Evolutionary conservation across 2,888 invertebrate species (phyloP).

Genomic region (Ornithoptera alexandrae): DNA sequence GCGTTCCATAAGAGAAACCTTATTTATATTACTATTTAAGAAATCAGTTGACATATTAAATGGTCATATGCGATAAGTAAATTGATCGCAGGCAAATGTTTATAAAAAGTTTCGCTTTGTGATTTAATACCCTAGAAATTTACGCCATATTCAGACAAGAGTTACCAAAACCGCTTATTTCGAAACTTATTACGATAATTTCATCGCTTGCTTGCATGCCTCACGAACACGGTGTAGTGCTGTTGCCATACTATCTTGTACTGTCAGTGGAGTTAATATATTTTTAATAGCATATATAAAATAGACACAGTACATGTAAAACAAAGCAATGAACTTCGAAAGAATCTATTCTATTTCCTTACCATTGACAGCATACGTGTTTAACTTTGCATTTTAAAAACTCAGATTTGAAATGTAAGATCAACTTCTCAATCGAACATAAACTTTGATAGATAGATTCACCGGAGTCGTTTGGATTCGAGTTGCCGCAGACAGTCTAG

Average conservation of each 20-base stretch:
- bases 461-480: too few relatives aligned
- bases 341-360: too few relatives aligned
- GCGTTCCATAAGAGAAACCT: too few relatives aligned
- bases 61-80: conserved; percentile 9
- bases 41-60: not conserved
- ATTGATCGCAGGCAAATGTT: conserved; percentile 14
- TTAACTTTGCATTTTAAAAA: too few relatives aligned
- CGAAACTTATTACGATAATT: conserved; percentile 31
- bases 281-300: not conserved
- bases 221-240: conserved; percentile 15
- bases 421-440: too few relatives aligned
- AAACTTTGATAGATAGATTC: too few relatives aligned
- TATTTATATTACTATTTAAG: not conserved
- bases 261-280: not conserved
- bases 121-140: conserved; percentile 24
- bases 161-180: conserved; percentile 29
- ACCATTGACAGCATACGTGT: too few relatives aligned
- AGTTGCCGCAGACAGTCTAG: too few relatives aligned
- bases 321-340: too few relatives aligned
- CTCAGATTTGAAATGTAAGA: too few relatives aligned
- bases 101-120: conserved; percentile 17
- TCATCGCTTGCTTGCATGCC: conserved; percentile 24
- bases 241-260: conserved; percentile 2
- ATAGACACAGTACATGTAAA: not conserved
- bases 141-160: conserved; percentile 22